These are phyloP conservation scores for Kryptopterus vitreolus DNA, from an alignment of 2,797 vertebrate species.

Conservation along the genomic window DNA sequence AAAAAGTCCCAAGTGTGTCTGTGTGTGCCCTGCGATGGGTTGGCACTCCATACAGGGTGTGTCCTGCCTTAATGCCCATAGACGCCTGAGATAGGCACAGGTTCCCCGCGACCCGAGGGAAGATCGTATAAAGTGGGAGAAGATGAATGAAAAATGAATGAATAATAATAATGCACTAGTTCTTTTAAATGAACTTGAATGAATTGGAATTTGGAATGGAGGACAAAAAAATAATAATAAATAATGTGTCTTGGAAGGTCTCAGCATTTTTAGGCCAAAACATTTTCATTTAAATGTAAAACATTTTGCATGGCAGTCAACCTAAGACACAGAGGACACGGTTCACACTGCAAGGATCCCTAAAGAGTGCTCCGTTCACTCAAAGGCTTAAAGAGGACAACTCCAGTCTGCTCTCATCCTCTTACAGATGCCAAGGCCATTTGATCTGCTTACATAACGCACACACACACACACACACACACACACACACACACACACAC, in stretches of 20 bases:
- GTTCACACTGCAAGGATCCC: conserved; percentile 39
- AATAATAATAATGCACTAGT: too few species aligned
- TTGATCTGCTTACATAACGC: conserved; percentile 55
- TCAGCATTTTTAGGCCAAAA: not conserved
- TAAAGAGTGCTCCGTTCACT: conserved; percentile 47
- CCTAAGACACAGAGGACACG: conserved; percentile 24
- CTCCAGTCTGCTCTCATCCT: conserved; percentile 46
- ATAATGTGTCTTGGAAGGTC: not conserved
- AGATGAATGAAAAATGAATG: too few species aligned
- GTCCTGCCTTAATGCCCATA: too few species aligned
- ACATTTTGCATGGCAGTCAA: conserved; percentile 41
- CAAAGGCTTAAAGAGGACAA: conserved; percentile 51
- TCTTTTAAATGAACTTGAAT: not conserved
- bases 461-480: conserved; percentile 26
- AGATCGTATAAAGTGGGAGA: too few species aligned
- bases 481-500: conserved; percentile 36
- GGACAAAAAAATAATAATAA: not conserved
- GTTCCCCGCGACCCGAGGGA: too few species aligned
- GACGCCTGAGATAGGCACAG: too few species aligned
- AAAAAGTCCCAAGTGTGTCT: too few species aligned
- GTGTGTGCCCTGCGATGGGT: too few species aligned
- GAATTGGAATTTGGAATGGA: not conserved
- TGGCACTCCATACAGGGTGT: too few species aligned
- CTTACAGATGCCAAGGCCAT: conserved; percentile 47
- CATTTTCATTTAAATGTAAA: conserved; percentile 41